Percentiles rank a stretch among this genome's conserved stretches.
Evolutionary conservation across 2,797 vertebrate genomes (phyloP).

Genomic region (Gymnoscopelus braueri): DNA sequence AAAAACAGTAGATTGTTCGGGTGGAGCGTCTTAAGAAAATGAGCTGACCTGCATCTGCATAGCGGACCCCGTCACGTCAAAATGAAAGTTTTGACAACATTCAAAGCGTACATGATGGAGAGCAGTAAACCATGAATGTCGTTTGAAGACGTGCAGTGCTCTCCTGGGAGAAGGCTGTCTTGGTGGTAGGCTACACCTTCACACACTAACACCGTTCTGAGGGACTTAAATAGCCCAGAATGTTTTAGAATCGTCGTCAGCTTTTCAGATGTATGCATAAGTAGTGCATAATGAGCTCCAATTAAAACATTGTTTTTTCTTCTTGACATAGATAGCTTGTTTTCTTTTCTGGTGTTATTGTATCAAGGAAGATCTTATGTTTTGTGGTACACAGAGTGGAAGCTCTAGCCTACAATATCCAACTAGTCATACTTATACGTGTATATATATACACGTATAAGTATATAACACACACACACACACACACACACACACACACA

Average conservation of each 20-base stretch:
- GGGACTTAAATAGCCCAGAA: conserved; percentile 67
- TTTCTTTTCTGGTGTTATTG: conserved; percentile 32
- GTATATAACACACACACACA: background rate
- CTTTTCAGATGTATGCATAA: conserved; percentile 67
- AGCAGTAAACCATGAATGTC: conserved; percentile 63
- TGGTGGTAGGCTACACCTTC: conserved; percentile 58
- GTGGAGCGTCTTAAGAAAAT: conserved; percentile 52
- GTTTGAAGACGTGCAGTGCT: conserved; percentile 72
- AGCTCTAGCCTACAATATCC: too few species aligned
- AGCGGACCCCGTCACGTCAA: conserved; percentile 65
- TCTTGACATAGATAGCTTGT: conserved; percentile 42
- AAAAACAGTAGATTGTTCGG: conserved; percentile 59
- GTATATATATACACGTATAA: conserved; percentile 9
- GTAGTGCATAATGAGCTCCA: conserved; percentile 71
- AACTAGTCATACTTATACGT: conserved; percentile 1
- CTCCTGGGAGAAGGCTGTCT: conserved; percentile 69
- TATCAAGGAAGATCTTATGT: conserved; percentile 20
- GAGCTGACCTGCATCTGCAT: conserved; percentile 74
- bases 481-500: too few species aligned
- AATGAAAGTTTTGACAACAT: conserved; percentile 75
- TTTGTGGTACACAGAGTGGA: too few species aligned
- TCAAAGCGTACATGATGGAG: conserved; percentile 76
- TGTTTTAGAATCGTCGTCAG: conserved; percentile 70
- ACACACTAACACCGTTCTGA: conserved; percentile 61
- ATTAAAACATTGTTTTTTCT: conserved; percentile 64